phyloP scores from a whole-genome alignment of 2,888 invertebrate genomes.

The Noctua fimbriata region DNA sequence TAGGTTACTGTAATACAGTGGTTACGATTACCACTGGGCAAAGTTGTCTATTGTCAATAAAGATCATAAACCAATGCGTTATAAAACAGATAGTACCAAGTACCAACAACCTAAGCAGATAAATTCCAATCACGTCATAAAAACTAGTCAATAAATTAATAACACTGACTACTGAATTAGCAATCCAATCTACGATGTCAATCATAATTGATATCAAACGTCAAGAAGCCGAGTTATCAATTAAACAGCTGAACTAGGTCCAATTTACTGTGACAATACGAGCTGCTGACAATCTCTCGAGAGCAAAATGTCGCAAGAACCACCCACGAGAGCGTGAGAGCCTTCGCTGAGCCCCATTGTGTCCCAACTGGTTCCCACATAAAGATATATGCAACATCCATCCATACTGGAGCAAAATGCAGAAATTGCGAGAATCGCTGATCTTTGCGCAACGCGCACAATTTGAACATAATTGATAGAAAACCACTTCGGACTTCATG shows the following conservation, averaged over 20 bases:
- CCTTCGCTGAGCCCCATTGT: slow-evolving; percentile 76
- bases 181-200: slow-evolving; percentile 55
- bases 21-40: neutral
- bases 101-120: slow-evolving; percentile 1
- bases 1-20: slow-evolving; percentile 11
- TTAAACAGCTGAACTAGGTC: slow-evolving; percentile 68
- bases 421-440: slow-evolving; percentile 77
- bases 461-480: slow-evolving; percentile 64
- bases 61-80: neutral
- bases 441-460: slow-evolving; percentile 72
- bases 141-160: slow-evolving; percentile 38
- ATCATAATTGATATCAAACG: slow-evolving; percentile 67
- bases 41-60: neutral
- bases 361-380: slow-evolving; percentile 84
- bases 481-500: slow-evolving; percentile 43
- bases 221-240: slow-evolving; percentile 70
- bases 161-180: slow-evolving; percentile 32
- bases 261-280: slow-evolving; percentile 69
- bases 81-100: neutral
- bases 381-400: slow-evolving; percentile 80
- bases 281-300: slow-evolving; percentile 72
- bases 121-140: slow-evolving; percentile 21
- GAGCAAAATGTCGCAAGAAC: slow-evolving; percentile 84
- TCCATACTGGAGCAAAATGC: slow-evolving; percentile 79
- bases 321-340: slow-evolving; percentile 86